A percentile compares a stretch with the other conserved stretches of the same genome.
phyloP scores from a whole-genome alignment of 2,113 vertebrate species.

The Nesogale talazaci region DNA sequence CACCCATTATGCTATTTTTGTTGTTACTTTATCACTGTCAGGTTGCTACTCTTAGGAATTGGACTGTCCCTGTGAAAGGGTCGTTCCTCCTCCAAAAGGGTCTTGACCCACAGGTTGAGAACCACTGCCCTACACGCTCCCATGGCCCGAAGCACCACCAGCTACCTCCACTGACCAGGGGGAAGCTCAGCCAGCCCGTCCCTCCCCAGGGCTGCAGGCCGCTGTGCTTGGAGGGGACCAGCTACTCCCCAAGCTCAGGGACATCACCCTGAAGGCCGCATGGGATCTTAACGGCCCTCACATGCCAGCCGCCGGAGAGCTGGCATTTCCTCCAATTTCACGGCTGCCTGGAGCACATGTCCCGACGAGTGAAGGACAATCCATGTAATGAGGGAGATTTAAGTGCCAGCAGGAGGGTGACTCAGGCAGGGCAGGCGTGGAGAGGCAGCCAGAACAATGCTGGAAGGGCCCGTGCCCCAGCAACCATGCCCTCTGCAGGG shows the following conservation, averaged over 20 bases:
- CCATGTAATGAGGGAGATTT: conserved; percentile 49
- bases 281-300: not conserved
- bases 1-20: too few relatives aligned
- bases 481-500: not conserved
- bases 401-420: conserved; percentile 33
- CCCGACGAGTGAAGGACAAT: conserved; percentile 1
- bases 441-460: not conserved
- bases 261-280: fast-evolving
- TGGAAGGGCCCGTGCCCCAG: not conserved
- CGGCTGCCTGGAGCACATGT: conserved; percentile 38
- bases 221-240: not conserved
- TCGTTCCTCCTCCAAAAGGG: too few relatives aligned
- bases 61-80: too few relatives aligned
- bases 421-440: not conserved
- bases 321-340: conserved; percentile 66
- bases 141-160: not conserved
- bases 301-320: not conserved
- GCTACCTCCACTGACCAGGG: not conserved
- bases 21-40: too few relatives aligned
- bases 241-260: not conserved
- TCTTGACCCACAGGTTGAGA: too few relatives aligned
- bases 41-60: too few relatives aligned
- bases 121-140: not conserved
- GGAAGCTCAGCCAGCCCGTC: not conserved
- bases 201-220: not conserved